These are phyloP conservation scores for Pampus argenteus DNA, from an alignment of 2,797 vertebrate genomes.

Conservation along the genomic window DNA sequence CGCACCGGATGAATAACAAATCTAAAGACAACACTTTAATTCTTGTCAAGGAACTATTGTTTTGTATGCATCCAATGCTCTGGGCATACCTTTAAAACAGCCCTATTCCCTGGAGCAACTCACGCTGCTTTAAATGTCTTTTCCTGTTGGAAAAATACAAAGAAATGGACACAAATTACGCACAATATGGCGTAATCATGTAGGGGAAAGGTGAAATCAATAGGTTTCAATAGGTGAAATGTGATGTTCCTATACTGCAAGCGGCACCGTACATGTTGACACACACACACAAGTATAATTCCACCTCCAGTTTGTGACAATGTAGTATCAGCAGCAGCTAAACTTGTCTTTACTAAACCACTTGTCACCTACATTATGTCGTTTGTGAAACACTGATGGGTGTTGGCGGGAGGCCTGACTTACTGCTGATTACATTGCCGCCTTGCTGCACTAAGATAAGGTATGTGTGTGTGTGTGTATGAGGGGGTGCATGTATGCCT, in stretches of 20 bases:
- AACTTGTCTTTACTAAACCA: slow-evolving; percentile 36
- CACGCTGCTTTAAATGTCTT: slow-evolving; percentile 4
- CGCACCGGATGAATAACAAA: slow-evolving; percentile 3
- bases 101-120: not conserved
- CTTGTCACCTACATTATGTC: slow-evolving; percentile 23
- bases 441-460: slow-evolving; percentile 56
- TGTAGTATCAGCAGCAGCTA: slow-evolving; percentile 9
- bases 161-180: not conserved
- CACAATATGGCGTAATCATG: not conserved
- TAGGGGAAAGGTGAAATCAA: not conserved
- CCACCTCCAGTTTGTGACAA: slow-evolving; percentile 7
- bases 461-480: not conserved
- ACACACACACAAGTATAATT: slow-evolving; percentile 11
- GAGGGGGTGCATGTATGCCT: slow-evolving; percentile 16
- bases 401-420: slow-evolving; percentile 32
- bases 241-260: not conserved
- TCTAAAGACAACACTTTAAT: not conserved
- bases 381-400: slow-evolving; percentile 38
- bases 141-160: not conserved
- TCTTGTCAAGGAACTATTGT: not conserved
- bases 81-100: not conserved
- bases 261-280: not conserved
- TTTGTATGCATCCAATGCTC: not conserved
- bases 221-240: slow-evolving; percentile 39
- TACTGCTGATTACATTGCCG: slow-evolving; percentile 57